A percentile compares a stretch with the other conserved stretches of the same genome.
Conservation (phyloP, 2,797 vertebrate species). For the Allobates femoralis region DNA sequence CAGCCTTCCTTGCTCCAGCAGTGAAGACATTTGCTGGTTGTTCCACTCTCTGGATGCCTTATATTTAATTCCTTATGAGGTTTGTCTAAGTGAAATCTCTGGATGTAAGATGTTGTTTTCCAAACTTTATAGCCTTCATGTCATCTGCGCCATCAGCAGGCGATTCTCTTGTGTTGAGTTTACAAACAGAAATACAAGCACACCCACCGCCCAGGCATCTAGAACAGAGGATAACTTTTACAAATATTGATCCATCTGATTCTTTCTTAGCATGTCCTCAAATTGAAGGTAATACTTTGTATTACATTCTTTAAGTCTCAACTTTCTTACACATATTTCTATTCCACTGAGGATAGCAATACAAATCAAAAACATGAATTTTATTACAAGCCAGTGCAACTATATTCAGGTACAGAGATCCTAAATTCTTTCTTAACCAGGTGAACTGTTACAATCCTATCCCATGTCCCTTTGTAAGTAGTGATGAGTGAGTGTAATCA, state of each 20-base stretch:
- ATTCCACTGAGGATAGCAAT: neutral
- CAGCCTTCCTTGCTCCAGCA: slow-evolving; percentile 4
- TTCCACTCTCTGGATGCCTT: neutral
- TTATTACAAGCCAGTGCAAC: neutral
- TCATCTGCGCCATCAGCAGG: neutral
- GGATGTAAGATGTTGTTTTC: neutral
- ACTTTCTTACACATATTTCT: neutral
- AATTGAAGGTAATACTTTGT: neutral
- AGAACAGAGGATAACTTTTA: slow-evolving; percentile 7
- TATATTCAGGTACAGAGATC: too few relatives aligned
- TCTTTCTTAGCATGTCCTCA: neutral
- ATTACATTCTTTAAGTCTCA: neutral
- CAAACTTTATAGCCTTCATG: slow-evolving; percentile 18
- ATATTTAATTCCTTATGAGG: slow-evolving; percentile 24
- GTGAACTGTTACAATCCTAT: too few relatives aligned
- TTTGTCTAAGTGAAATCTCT: slow-evolving; percentile 3
- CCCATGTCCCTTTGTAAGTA: too few relatives aligned
- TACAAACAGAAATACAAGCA: neutral
- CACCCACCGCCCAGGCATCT: neutral
- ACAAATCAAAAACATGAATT: too few relatives aligned
- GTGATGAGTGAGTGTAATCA: too few relatives aligned
- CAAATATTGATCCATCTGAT: neutral
- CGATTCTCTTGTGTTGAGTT: slow-evolving; percentile 3
- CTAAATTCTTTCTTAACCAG: too few relatives aligned
- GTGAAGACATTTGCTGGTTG: neutral